phyloP scores from a whole-genome alignment of 2,113 vertebrate genomes.

The Labrus mixtus region DNA sequence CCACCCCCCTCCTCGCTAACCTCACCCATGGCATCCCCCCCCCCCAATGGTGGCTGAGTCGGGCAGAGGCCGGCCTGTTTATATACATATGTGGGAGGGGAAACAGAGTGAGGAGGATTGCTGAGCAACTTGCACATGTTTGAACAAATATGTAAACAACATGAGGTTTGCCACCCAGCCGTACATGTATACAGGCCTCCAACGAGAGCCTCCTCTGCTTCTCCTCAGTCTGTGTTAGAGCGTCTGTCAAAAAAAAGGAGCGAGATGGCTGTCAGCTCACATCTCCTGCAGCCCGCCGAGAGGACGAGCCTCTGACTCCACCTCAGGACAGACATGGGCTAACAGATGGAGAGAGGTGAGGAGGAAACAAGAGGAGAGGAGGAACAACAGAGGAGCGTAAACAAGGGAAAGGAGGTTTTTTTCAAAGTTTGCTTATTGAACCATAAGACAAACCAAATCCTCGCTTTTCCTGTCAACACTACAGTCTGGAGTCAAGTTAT shows the following conservation, averaged over 20 bases:
- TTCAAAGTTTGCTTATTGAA: not conserved
- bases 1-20: conserved; percentile 19
- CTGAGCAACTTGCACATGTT: conserved; percentile 68
- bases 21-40: conserved; percentile 53
- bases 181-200: conserved; percentile 61
- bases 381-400: not conserved
- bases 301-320: conserved; percentile 41
- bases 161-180: conserved; percentile 79
- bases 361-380: not conserved
- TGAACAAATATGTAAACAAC: conserved; percentile 80
- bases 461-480: not conserved
- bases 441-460: not conserved
- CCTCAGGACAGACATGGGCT: conserved; percentile 70
- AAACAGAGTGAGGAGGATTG: conserved; percentile 53
- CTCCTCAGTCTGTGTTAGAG: conserved; percentile 40
- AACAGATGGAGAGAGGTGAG: conserved; percentile 65
- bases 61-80: conserved; percentile 62
- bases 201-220: conserved; percentile 60
- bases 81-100: conserved; percentile 64
- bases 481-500: no score
- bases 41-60: conserved; percentile 41
- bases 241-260: not conserved
- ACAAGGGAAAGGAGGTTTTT: no score
- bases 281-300: conserved; percentile 46
- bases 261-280: conserved; percentile 54